Conservation (phyloP, 1,140 invertebrate species). For the Pseudomyrmex flavicornis region DNA sequence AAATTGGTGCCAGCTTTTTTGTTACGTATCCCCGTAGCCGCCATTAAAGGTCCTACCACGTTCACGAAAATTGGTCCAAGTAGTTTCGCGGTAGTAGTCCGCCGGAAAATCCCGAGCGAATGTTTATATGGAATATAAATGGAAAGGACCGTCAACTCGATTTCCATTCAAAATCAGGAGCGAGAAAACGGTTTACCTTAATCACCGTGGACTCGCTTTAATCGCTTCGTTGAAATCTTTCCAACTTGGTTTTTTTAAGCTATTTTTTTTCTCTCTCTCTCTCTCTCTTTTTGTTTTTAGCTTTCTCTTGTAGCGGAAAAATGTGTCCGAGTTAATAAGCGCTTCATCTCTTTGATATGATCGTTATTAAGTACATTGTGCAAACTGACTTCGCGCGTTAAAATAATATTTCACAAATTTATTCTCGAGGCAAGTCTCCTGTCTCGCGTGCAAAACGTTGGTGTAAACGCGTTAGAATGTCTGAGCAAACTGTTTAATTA, state of each 20-base stretch:
- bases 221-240: constrained; percentile 46
- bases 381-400: no score
- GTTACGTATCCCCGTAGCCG: constrained; percentile 9
- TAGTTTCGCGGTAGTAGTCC: constrained; percentile 37
- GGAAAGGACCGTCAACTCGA: constrained; percentile 36
- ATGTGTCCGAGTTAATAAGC: constrained; percentile 5
- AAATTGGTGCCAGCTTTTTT: constrained; percentile 54
- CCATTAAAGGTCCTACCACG: constrained; percentile 53
- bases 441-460: no score
- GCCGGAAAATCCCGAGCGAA: constrained; percentile 36
- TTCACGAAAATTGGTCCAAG: constrained; percentile 55
- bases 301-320: no score
- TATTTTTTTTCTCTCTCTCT: no score
- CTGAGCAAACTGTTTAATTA: constrained; percentile 43
- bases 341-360: no score
- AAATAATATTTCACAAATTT: no score
- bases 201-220: constrained; percentile 29
- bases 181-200: constrained; percentile 51
- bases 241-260: not conserved
- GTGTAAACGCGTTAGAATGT: not conserved
- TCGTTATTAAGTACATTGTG: no score
- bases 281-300: no score
- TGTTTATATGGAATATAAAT: constrained; percentile 46
- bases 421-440: no score
- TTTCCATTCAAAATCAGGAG: constrained; percentile 33